Base-by-base conservation (phyloP, 2,113 vertebrate genomes). In the Malurus elegans region DNA sequence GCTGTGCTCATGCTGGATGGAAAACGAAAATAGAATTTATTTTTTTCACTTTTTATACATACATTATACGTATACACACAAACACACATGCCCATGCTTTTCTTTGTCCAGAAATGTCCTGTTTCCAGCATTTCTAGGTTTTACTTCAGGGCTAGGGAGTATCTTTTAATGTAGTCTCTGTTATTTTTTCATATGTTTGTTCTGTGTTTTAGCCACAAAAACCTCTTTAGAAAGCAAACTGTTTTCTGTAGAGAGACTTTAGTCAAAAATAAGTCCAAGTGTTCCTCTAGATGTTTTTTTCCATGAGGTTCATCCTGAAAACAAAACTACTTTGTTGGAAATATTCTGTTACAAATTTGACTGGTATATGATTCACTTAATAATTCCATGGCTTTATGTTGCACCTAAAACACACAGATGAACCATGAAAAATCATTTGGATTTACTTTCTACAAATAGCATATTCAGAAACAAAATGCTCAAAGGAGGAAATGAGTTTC, bases 141-240 rank as follows among this genome's bases (percentile, higher is more conserved):
- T 91, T 54, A 70, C 42, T 92, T 86, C 60, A 83, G 65, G 73
- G 10, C 45, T 76, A 94, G 54, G 44, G 47, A 93, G 47, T 80
- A 91, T 69, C 34, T 34, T 87, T 80, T 92, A 57, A 47, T 23
- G 31, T 54, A 42, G 34, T 57, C 42, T 76, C 79, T 93, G 58
- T 61, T 88, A 71, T 60, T 73, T 92, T 95, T 90, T 88, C 72
- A 19, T 42, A 73, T 67, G 42, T 82, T 74, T 90, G 47, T 79
- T 76, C 74, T 25, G 19, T 80, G 75, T 79, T 95, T 90, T 51
- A 93, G 58, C 92, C 92, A 92, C 90, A 96, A 95, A 95, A 42
- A 44, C 57, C 57, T 93, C 81, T 88, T 90, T 48, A 67, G 58
- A 70, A 91, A 93, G 93, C 74, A 88, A 58, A 47, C 42, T 53